Base-by-base conservation (phyloP, 1,140 invertebrate genomes). In the Hesperophylax magnus region DNA sequence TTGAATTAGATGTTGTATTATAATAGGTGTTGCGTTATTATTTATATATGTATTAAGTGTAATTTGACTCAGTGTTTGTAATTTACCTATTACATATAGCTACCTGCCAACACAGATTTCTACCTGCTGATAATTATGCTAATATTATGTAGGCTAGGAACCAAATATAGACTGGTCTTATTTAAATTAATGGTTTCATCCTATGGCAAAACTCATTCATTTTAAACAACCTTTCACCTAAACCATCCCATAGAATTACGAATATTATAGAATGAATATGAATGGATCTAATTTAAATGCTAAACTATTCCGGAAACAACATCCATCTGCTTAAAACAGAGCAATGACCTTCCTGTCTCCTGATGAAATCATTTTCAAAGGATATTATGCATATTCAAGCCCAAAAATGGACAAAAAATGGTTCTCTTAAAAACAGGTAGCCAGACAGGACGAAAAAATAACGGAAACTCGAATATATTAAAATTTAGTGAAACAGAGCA, bases 361-460 rank as follows among this genome's bases (percentile, higher is more conserved):
- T 53, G 8, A 18, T 18, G 52, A 27, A 52, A 14, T 53, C 67
- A 82, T 82, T 82, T 79, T 39, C 65, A 78, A 65, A 78, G 80
- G 78, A 78, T 81, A 83, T 83, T 75, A 76, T 81, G 75, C 80
- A 83, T 82, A 76, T 63, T 58, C 56, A 31, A 34, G 15, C 27
- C 27, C 72, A 3, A 54, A 53, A 75, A 0, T 24, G 17, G 7
- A 65, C 52, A 80, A 83, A 83, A 80, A 83, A 77, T 56, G 77
- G 71, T 31, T 77, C 78, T 56, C 56, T 67, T 61, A 71, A 82
- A 82, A 65, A 80, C 82, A 83, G 79, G 82, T 80, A 83, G 82
- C 79, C 54, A 76, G 65, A 47, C 56, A 47, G 27, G 11, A 27
- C 17, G 15, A 77, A 80, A 81, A 81, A 80, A 83, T 83, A 83